A percentile compares a stretch with the other conserved stretches of the same genome.
phyloP scores from a whole-genome alignment of 2,113 vertebrate species.

The Mesoclemmys tuberculata region DNA sequence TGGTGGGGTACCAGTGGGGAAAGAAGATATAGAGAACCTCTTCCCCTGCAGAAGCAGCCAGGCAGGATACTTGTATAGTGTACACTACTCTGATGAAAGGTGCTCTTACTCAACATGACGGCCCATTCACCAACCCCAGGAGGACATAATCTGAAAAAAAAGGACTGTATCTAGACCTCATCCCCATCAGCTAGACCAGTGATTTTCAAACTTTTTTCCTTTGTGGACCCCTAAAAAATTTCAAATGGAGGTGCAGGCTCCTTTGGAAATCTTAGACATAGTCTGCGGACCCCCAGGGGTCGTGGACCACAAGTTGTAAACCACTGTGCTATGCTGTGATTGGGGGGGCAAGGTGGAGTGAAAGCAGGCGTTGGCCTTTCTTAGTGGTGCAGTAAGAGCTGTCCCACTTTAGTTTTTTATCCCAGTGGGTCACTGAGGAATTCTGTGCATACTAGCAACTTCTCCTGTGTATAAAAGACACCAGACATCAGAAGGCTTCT shows the following conservation, averaged over 20 bases:
- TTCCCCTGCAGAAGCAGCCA: neutral
- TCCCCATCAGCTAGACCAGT: neutral
- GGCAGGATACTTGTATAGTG: neutral
- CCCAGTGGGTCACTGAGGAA: neutral
- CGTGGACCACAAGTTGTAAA: neutral
- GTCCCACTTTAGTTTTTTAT: neutral
- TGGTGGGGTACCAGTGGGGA: neutral
- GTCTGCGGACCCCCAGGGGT: neutral
- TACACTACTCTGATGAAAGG: neutral
- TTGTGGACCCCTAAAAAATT: neutral
- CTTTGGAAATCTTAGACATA: neutral
- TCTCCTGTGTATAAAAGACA: neutral
- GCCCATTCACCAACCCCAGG: neutral
- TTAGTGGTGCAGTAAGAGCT: neutral
- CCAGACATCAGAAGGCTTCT: neutral
- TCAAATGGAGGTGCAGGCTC: neutral
- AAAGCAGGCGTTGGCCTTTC: neutral
- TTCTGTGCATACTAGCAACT: neutral
- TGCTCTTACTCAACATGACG: neutral
- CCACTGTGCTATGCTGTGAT: neutral
- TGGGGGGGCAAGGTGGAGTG: neutral
- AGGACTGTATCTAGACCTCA: neutral
- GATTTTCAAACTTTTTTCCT: neutral
- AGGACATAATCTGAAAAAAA: neutral
- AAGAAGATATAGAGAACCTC: neutral